Base-by-base conservation (phyloP, 2,113 vertebrate species). In the Nansenia antarctica region DNA sequence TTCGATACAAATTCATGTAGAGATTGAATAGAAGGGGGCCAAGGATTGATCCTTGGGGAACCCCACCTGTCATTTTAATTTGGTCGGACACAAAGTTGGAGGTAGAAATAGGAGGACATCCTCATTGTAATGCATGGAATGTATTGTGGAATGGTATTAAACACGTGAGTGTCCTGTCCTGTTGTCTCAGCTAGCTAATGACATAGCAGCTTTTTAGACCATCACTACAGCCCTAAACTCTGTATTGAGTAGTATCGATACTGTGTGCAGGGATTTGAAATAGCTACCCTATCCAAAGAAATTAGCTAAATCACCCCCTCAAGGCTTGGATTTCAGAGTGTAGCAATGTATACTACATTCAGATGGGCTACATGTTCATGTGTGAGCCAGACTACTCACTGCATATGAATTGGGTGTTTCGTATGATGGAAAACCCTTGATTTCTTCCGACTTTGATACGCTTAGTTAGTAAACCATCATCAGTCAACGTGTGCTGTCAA, bases 141-240 rank as follows among this genome's bases (percentile, higher is more conserved):
- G n/a, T n/a, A n/a, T n/a, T n/a, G n/a, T n/a, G n/a, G n/a, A n/a
- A n/a, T n/a, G n/a, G n/a, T n/a, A n/a, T n/a, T n/a, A n/a, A n/a
- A 61, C 30, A 62, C 45, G 11, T 62, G 65, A 18, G 53, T 39
- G 58, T 70, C 67, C 49, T 55, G 39, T 58, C 67, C 4, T 53
- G 27, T 53, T 47, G 24, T 72, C 58, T 76, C 67, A 18, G 2
- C 45, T n/a, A 55, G 66, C 1, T 67, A n/a, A 66, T 60, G 27
- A 69, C 60, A 29, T 45, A 20, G 54, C 53, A 55, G 62, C 39
- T 66, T 67, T 24, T 24, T 52, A 47, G 69, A 59, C n/a, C 9
- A 42, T 76, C 8, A 57, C 49, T 57, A 78, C n/a, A 57, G 49
- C 54, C 6, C 45, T 20, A 6, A 22, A n/a, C 5, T 5, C n/a